Base-by-base conservation (phyloP, 1,140 invertebrate species). In the Eulimnadia texana region DNA sequence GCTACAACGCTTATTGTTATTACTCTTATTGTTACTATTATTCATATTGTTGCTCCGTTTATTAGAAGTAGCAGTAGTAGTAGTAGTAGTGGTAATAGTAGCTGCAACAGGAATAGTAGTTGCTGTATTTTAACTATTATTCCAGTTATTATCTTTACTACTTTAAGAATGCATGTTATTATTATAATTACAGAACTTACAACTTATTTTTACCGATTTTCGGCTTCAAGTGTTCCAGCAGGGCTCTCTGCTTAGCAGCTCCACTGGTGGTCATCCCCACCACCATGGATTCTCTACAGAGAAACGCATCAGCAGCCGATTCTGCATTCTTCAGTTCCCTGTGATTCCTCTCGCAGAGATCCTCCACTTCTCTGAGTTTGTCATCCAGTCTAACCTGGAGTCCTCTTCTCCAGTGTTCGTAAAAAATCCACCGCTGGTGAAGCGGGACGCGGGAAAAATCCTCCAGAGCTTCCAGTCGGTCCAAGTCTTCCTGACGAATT, bases 201-300 rank as follows among this genome's bases (percentile, higher is more conserved):
- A n/a, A n/a, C n/a, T n/a, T n/a, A 23, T 59, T 23, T 47, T 64
- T 63, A 67, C 66, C 66, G 59, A 79, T 75, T 50, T 71, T 61
- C 25, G 74, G 72, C 60, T 67, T 64, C 19, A 79, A 63, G 22
- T 67, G 61, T 61, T 70, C 60, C 3, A 80, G 50, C 2, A 75
- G 54, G 0, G 68, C 63, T 19, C 68, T 69, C 62, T 73, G 71
- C 63, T 73, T 74, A 20, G 76, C 75, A 22, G 78, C 77, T 53
- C 76, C 77, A 22, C 77, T 78, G 1, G 75, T 80, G 3, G 78
- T 79, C 72, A 79, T 74, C 29, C 76, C 78, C 16, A 79, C 68
- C 19, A 74, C 29, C n/a, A 51, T 29, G 22, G 62, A 27, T 0
- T 51, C 51, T 20, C 27, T 22, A 23, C 56, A 63, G 20, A 6